Evolutionary conservation across 2,113 vertebrate genomes (phyloP), one percentile per base, ranked within the genome.

Genomic region (Leucopsar rothschildi): DNA sequence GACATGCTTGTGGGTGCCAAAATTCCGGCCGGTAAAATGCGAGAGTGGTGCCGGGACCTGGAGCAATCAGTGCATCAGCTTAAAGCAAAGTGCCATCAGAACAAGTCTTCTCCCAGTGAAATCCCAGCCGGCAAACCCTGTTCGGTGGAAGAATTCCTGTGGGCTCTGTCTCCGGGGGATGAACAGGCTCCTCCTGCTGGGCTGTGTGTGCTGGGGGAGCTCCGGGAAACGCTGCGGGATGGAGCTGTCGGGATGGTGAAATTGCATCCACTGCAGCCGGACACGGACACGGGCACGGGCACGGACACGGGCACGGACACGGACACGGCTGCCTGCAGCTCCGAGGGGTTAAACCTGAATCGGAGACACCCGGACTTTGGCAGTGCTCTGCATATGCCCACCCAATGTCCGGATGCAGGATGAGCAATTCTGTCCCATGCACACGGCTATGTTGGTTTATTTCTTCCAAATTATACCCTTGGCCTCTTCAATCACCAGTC

Each of bases 271-370:
- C 16, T 3, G 22, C 4, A 5, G 12, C 10, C 22, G 40, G 14
- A 50, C 52, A 29, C 27, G 22, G 2, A 18, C 52, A 29, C 2
- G 6, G 2, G 1, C 19, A 4, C 2, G 12, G 68, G 11, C 52
- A 29, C 2, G 6, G 2, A 2, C 19, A 4, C 2, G 12, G 68
- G 11, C 52, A 29, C 2, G 6, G 2, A 2, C 19, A 4, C 2
- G 5, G 2, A 2, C 19, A 4, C 2, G 12, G 68, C 35, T 22
- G 73, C 79, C 44, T 3, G 0, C 16, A 15, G 72, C 77, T 61
- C 2, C 14, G 1, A 3, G 35, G 59, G 57, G 10, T 17, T 55
- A 28, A 29, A 22, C 47, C 56, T 15, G n/a, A 5, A 5, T 3
- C 7, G 0, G 16, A 27, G 39, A 15, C 28, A 21, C 5, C 16